Conservation (phyloP, 2,797 vertebrate species). For the Pogoniulus pusillus region DNA sequence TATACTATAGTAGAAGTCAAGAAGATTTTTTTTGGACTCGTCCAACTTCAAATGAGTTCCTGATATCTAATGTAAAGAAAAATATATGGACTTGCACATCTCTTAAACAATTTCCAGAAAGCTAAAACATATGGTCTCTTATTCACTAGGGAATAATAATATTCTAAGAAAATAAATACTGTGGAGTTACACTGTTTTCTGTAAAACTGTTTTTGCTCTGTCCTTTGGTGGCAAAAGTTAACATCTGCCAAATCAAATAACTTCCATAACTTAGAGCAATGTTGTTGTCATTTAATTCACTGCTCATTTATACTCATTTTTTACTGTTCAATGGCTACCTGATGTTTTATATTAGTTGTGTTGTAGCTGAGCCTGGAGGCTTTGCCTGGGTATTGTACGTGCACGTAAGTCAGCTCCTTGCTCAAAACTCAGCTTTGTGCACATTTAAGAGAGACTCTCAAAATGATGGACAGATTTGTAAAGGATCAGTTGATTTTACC, state of each 20-base stretch:
- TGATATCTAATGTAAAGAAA: neutral
- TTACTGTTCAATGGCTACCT: neutral
- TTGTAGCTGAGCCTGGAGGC: neutral
- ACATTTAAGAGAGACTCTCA: neutral
- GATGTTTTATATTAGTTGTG: neutral
- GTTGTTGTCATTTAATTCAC: neutral
- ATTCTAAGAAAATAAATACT: neutral
- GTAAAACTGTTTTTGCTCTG: neutral
- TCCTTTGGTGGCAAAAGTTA: neutral
- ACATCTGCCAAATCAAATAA: neutral
- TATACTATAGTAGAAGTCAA: neutral
- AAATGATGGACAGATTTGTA: neutral
- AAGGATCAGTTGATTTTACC: neutral
- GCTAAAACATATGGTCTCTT: neutral
- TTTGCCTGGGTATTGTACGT: neutral
- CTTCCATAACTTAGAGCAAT: neutral
- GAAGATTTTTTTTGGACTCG: neutral
- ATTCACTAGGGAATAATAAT: neutral
- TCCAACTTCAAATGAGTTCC: neutral
- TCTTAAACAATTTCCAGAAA: neutral
- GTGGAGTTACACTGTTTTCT: neutral
- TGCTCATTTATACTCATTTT: neutral
- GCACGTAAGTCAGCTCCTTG: neutral
- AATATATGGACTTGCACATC: neutral
- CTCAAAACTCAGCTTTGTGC: neutral